Conservation (phyloP, 2,888 invertebrate species). For the Napeogenes inachia region DNA sequence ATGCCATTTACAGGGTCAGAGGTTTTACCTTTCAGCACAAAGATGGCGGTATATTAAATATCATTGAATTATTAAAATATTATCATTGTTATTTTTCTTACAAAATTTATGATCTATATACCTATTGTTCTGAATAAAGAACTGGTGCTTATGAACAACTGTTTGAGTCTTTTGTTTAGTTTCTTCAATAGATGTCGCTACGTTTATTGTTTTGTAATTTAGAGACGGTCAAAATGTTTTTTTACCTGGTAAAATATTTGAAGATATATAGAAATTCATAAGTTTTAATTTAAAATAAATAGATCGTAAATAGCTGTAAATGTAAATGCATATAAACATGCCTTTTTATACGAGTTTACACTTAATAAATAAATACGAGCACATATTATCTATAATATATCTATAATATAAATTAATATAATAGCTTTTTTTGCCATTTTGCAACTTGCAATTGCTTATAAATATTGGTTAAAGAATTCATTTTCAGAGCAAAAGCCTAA, state of each 20-base stretch:
- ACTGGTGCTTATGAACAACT: too few relatives aligned
- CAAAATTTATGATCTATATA: too few relatives aligned
- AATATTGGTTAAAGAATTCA: constrained; percentile 15
- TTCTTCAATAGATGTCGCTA: background rate
- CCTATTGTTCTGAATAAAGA: too few relatives aligned
- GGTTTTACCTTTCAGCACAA: too few relatives aligned
- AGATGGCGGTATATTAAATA: too few relatives aligned
- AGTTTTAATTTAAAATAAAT: background rate
- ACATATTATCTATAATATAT: background rate
- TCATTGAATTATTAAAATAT: too few relatives aligned
- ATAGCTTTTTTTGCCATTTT: constrained; percentile 12
- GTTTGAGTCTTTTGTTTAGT: too few relatives aligned
- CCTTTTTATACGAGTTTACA: background rate
- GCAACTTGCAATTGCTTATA: background rate
- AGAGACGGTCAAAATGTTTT: background rate
- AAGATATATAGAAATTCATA: background rate
- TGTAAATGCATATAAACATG: background rate
- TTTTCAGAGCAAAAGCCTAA: constrained; percentile 68
- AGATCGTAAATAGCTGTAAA: background rate
- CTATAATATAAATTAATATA: background rate
- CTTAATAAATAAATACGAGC: background rate
- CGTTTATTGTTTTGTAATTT: background rate
- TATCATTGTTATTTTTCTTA: too few relatives aligned
- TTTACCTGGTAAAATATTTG: background rate
- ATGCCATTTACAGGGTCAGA: too few relatives aligned